phyloP scores from a whole-genome alignment of 35 echinoderm and acorn worm genomes.

The Heliocidaris tuberculata region DNA sequence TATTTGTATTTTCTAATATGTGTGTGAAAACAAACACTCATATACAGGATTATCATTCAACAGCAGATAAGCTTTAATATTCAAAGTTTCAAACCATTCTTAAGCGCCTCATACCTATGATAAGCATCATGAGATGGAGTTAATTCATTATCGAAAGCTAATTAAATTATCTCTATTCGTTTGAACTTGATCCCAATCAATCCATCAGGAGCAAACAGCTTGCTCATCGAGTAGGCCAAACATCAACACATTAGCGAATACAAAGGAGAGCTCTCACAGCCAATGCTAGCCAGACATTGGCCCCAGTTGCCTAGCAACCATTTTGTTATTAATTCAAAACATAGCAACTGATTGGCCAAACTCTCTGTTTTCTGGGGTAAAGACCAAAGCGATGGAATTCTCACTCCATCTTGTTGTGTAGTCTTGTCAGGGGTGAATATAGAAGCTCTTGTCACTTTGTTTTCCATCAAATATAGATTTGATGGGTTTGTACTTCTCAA shows the following conservation, averaged over 20 bases:
- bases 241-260: not conserved
- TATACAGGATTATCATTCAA: not conserved
- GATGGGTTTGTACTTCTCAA: not conserved
- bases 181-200: not conserved
- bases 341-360: constrained; percentile 38
- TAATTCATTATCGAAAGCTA: not conserved
- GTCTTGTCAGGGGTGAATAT: not conserved
- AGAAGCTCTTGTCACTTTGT: not conserved
- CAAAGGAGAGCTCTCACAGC: not conserved
- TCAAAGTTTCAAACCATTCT: not conserved
- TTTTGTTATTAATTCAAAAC: constrained; percentile 43
- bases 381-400: not conserved
- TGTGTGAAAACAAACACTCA: not conserved
- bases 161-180: not conserved
- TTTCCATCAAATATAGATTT: not conserved
- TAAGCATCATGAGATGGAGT: not conserved
- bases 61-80: not conserved
- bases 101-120: not conserved
- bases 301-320: constrained; percentile 14
- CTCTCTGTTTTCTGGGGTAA: not conserved
- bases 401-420: not conserved
- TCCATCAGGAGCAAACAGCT: not conserved
- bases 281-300: constrained; percentile 23
- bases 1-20: not conserved
- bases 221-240: not conserved